These are phyloP conservation scores for Danio tinwini DNA, from an alignment of 2,797 vertebrate genomes.

Conservation along the genomic window DNA sequence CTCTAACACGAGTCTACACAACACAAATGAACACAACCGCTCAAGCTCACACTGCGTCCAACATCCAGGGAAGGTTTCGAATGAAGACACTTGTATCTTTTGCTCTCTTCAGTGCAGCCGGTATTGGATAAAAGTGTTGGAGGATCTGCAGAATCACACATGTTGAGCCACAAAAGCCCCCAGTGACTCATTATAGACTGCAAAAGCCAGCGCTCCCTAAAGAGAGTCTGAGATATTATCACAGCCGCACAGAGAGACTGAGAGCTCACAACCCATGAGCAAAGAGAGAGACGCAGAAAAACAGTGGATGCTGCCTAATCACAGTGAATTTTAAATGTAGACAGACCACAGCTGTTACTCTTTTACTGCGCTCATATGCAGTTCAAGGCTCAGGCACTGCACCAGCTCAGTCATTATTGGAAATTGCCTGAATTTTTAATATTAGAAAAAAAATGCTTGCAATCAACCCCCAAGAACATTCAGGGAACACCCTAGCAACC, in stretches of 20 bases:
- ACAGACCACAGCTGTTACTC: neutral
- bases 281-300: neutral
- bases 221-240: conserved; percentile 15
- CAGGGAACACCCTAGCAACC: neutral
- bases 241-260: neutral
- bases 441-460: too few species aligned
- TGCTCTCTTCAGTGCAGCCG: neutral
- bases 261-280: neutral
- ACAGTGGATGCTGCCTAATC: conserved; percentile 3
- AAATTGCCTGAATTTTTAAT: neutral
- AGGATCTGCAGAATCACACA: neutral
- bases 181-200: conserved; percentile 16
- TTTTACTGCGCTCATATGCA: neutral
- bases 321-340: conserved; percentile 23
- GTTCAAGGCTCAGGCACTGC: too few species aligned
- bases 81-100: neutral
- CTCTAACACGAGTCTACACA: neutral
- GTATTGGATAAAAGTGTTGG: neutral
- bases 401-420: neutral
- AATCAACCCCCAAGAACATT: too few species aligned
- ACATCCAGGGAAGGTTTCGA: neutral
- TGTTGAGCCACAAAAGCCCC: conserved; percentile 7
- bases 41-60: neutral
- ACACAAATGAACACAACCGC: neutral
- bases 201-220: neutral